These are phyloP conservation scores for Oophaga sylvatica DNA, from an alignment of 2,797 vertebrate species.

Conservation along the genomic window DNA sequence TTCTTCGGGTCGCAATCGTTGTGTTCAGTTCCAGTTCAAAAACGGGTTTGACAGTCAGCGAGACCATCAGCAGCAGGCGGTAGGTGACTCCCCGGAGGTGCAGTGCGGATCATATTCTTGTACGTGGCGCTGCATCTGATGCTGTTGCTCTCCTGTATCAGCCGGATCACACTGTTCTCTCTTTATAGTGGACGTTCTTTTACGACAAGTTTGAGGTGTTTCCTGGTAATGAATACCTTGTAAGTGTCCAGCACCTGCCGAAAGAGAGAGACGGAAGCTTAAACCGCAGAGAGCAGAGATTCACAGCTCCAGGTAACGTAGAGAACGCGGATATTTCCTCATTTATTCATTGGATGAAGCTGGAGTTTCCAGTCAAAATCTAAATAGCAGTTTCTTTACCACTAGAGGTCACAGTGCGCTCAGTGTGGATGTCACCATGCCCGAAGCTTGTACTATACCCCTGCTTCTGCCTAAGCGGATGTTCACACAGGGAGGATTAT, in stretches of 20 bases:
- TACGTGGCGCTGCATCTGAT: too few relatives aligned
- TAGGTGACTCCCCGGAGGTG: slow-evolving; percentile 68
- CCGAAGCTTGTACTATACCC: neutral
- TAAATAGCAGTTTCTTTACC: slow-evolving; percentile 9
- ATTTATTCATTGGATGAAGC: too few relatives aligned
- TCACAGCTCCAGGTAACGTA: slow-evolving; percentile 71
- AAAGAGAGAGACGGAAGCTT: slow-evolving; percentile 63
- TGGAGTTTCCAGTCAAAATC: neutral
- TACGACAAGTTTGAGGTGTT: slow-evolving; percentile 77
- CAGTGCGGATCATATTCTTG: too few relatives aligned
- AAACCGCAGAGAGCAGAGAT: slow-evolving; percentile 66
- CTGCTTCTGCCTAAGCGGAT: too few relatives aligned
- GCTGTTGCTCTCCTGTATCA: neutral
- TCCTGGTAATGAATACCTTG: slow-evolving; percentile 73
- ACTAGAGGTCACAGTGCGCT: neutral
- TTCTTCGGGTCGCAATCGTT: slow-evolving; percentile 69
- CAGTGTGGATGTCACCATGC: too few relatives aligned
- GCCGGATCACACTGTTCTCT: neutral
- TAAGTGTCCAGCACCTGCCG: slow-evolving; percentile 78
- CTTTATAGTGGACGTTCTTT: slow-evolving; percentile 75
- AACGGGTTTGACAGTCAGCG: slow-evolving; percentile 66
- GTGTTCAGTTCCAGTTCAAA: slow-evolving; percentile 73
- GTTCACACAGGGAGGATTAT: too few relatives aligned
- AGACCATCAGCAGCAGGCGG: slow-evolving; percentile 65
- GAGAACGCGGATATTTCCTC: neutral